Evolutionary conservation across 2,797 vertebrate genomes (phyloP).

Genomic region (Rhinophrynus dorsalis): DNA sequence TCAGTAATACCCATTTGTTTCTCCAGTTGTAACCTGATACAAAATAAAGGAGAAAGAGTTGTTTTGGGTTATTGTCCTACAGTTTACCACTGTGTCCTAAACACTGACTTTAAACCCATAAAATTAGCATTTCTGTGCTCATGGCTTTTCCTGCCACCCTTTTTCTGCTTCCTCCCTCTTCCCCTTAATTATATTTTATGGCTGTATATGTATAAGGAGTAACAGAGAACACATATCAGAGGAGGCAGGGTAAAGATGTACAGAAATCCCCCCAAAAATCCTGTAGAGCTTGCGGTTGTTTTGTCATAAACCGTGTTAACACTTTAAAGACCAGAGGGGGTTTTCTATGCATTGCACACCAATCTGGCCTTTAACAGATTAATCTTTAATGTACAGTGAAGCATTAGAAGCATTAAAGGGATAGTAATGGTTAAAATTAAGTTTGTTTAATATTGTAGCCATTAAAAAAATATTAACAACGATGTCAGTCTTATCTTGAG

Average conservation of each 20-base stretch:
- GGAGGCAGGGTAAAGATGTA: not conserved
- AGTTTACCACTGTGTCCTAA: not conserved
- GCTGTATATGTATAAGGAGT: not conserved
- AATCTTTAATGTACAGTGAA: too few relatives aligned
- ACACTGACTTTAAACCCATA: slow-evolving; percentile 12
- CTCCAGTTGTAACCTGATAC: not conserved
- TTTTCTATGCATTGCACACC: not conserved
- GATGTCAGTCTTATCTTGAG: too few relatives aligned
- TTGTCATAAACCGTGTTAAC: not conserved
- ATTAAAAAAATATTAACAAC: too few relatives aligned
- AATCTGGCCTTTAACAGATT: not conserved
- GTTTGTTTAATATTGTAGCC: too few relatives aligned
- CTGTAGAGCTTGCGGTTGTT: not conserved
- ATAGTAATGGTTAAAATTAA: too few relatives aligned
- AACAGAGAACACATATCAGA: not conserved
- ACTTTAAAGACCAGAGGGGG: too few relatives aligned
- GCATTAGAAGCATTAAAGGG: too few relatives aligned
- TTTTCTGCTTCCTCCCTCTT: not conserved
- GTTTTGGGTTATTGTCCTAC: not conserved
- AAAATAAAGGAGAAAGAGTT: slow-evolving; percentile 23
- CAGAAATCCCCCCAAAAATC: not conserved
- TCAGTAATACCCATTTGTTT: slow-evolving; percentile 12
- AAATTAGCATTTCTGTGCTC: slow-evolving; percentile 46
- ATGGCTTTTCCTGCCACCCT: not conserved
- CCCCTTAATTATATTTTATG: slow-evolving; percentile 20